Base-by-base conservation (phyloP, 2,888 invertebrate species). In the Sphaeridia pumilis region DNA sequence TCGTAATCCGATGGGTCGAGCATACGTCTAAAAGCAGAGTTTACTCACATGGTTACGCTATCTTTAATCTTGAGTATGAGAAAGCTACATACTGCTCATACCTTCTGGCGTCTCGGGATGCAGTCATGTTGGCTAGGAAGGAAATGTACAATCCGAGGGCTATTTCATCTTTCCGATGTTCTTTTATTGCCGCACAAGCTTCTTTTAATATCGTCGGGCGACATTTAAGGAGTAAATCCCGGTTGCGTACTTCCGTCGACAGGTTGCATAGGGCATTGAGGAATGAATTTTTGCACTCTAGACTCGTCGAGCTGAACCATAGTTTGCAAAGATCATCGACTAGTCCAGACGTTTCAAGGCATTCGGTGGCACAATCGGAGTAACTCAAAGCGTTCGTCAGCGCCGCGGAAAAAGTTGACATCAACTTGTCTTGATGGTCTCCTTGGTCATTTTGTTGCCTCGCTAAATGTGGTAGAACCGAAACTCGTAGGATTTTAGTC, bases 121-220 rank as follows among this genome's bases (percentile, higher is more conserved):
- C 35, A 5, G 50, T 50, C 50, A 50, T 50, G 22, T 50, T 50
- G 2, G 43, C 43, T n/a, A 50, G 17, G 17, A 50, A 50, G 14
- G 12, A 31, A 12, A 31, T 17, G 31, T 38, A 43, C 3, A 27
- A 21, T 22, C 34, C 26, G 1, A 25, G 12, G 14, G 24, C 36
- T 22, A 24, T 24, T 2, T 20, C 25, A 20, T 47, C 36, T 5
- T 26, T 26, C 22, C 34, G 34, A 14, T 26, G 26, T 12, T 38
- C 35, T 3, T 44, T 34, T 22, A 44, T 21, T 34, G n/a, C 34
- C n/a, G 4, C n/a, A n/a, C 35, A 20, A 10, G 26, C 24, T 4
- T 35, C 35, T 24, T 14, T 31, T 7, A 45, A 2, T 35, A 50
- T 28, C 21, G 45, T 21, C n/a, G 44, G 50, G 25, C 27, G 24